These are phyloP conservation scores for Oligia strigilis DNA, from an alignment of 2,888 invertebrate species.

Conservation along the genomic window DNA sequence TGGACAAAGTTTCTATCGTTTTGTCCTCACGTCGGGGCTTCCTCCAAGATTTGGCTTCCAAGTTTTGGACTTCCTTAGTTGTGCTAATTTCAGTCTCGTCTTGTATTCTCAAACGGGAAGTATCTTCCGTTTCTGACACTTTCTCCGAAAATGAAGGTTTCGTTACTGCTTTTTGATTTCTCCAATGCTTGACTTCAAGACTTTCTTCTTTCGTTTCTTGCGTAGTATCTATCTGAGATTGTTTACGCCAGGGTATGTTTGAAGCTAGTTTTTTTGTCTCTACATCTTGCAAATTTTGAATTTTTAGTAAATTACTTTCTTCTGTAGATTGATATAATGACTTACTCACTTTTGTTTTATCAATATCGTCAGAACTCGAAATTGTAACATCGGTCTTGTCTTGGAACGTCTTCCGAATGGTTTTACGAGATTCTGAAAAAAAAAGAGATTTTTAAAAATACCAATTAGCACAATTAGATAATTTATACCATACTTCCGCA, in stretches of 20 bases:
- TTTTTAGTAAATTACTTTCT: constrained; percentile 82
- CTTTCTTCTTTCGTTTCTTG: constrained; percentile 66
- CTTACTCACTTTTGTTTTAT: constrained; percentile 68
- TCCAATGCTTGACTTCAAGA: constrained; percentile 75
- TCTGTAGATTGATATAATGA: constrained; percentile 81
- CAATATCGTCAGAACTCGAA: constrained; percentile 66
- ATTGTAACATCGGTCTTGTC: constrained; percentile 76
- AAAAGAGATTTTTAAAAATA: not conserved
- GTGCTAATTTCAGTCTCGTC: constrained; percentile 59
- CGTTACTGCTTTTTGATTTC: constrained; percentile 68
- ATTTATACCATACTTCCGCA: not conserved
- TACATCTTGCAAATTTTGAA: constrained; percentile 78
- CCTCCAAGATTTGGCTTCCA: constrained; percentile 53
- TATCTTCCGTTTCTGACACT: constrained; percentile 66
- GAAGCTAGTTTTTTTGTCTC: constrained; percentile 74
- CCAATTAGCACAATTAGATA: not conserved
- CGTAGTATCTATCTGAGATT: constrained; percentile 63
- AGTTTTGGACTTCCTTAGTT: constrained; percentile 52
- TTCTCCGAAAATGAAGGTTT: constrained; percentile 60
- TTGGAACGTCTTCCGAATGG: constrained; percentile 74
- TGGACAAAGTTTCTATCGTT: constrained; percentile 30
- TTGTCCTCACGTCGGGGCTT: constrained; percentile 42
- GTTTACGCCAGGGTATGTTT: constrained; percentile 83
- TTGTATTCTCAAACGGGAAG: constrained; percentile 63
- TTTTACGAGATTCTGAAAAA: constrained; percentile 80